Evolutionary conservation across 2,113 vertebrate species (phyloP).

Genomic region (Notothenia rossii): DNA sequence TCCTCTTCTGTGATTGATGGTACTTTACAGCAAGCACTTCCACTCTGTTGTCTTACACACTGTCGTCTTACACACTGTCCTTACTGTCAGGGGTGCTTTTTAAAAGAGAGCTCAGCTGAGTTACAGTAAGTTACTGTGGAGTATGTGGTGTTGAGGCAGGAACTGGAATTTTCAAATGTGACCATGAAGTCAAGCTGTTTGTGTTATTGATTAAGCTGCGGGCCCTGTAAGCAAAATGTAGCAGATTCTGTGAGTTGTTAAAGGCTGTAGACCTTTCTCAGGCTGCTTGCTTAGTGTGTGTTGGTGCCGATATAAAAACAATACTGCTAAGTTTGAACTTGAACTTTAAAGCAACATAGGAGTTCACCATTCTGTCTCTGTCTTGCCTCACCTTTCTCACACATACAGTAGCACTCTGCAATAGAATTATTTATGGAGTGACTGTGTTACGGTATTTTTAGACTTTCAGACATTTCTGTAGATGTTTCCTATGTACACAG

Average conservation of each 20-base stretch:
- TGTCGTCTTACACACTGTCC: constrained; percentile 5
- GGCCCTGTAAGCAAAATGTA: not conserved
- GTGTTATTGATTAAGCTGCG: not conserved
- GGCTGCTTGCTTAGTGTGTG: not conserved
- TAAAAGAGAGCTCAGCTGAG: not conserved
- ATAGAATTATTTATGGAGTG: not conserved
- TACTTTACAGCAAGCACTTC: constrained; percentile 29
- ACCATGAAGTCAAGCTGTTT: not conserved
- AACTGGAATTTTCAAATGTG: not conserved
- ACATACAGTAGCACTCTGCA: not conserved
- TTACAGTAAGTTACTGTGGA: not conserved
- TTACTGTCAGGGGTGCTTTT: constrained; percentile 1
- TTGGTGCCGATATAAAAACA: not conserved
- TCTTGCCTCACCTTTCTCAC: constrained; percentile 20
- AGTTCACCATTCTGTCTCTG: constrained; percentile 25
- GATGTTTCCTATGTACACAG: not conserved
- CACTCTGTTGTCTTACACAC: constrained; percentile 2
- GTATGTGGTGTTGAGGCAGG: not conserved
- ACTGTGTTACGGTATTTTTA: not conserved
- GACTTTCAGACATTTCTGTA: not conserved
- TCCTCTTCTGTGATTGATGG: constrained; percentile 50
- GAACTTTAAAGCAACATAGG: constrained; percentile 11
- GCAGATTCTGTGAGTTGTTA: not conserved
- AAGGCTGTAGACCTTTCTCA: constrained; percentile 1
- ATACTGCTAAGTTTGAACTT: not conserved